Evolutionary conservation across 1,140 invertebrate genomes (phyloP).

Genomic region (Bombus waltoni): DNA sequence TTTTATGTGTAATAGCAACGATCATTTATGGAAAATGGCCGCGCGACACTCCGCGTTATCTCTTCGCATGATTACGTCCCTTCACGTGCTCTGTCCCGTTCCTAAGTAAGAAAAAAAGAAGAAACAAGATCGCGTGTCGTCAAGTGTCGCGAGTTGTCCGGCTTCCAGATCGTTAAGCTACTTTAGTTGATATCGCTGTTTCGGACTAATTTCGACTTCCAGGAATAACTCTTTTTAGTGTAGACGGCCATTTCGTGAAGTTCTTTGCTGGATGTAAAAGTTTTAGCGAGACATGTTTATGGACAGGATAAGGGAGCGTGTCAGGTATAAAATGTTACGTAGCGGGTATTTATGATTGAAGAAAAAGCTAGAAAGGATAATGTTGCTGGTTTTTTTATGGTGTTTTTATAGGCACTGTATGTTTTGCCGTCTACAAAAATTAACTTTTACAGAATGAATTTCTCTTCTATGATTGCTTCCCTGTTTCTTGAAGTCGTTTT

Average conservation of each 20-base stretch:
- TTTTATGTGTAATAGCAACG: conserved; percentile 38
- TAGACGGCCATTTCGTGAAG: too few species aligned
- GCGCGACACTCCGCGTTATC: conserved; percentile 28
- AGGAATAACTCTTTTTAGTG: neutral
- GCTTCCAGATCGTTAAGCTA: neutral
- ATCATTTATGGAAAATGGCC: conserved; percentile 45
- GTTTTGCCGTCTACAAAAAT: too few species aligned
- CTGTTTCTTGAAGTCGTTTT: too few species aligned
- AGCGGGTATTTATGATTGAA: too few species aligned
- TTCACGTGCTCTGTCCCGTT: neutral
- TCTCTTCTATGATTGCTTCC: too few species aligned
- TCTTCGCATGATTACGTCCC: conserved; percentile 37
- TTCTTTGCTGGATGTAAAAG: too few species aligned
- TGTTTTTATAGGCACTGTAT: too few species aligned
- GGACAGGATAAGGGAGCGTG: neutral
- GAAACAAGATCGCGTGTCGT: conserved; percentile 8
- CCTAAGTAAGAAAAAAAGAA: neutral
- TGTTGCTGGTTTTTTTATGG: too few species aligned
- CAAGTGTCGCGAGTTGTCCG: neutral
- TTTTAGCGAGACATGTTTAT: neutral
- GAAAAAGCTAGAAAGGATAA: too few species aligned
- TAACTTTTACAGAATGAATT: too few species aligned
- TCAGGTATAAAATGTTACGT: too few species aligned
- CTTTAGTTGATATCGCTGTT: neutral
- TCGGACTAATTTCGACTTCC: conserved; percentile 19